Conservation (phyloP, 2,113 vertebrate genomes). For the Dicentrarchus labrax region DNA sequence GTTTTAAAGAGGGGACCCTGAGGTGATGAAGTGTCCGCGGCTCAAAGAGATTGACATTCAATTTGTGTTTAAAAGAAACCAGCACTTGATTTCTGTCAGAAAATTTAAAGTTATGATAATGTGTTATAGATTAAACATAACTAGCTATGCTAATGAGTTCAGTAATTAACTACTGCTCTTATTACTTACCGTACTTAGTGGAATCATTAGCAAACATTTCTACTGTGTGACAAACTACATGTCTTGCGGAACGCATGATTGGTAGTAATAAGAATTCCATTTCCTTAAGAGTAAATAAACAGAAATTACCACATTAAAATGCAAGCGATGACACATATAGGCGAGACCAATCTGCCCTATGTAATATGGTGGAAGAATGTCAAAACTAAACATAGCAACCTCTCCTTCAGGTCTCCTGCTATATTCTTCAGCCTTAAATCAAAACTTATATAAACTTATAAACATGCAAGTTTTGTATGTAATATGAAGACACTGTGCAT, state of each 20-base stretch:
- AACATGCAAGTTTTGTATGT: no score
- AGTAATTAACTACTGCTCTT: constrained; percentile 35
- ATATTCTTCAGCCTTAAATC: not conserved
- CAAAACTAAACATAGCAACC: not conserved
- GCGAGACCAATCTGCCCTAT: not conserved
- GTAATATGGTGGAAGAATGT: not conserved
- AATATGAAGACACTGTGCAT: no score
- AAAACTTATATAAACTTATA: not conserved
- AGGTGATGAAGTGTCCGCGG: constrained; percentile 25
- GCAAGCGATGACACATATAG: not conserved
- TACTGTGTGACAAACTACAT: not conserved
- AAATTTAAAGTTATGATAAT: not conserved
- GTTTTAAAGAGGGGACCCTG: constrained; percentile 7
- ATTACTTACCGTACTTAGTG: not conserved
- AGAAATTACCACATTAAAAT: not conserved
- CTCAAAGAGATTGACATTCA: constrained; percentile 1
- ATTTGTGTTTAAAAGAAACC: constrained; percentile 9
- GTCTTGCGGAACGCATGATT: not conserved
- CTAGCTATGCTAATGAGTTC: constrained; percentile 22
- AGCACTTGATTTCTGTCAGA: constrained; percentile 6
- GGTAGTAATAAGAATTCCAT: not conserved
- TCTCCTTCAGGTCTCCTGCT: not conserved
- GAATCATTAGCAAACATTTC: constrained; percentile 33
- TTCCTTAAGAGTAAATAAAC: not conserved
- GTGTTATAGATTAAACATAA: constrained; percentile 17